phyloP scores from a whole-genome alignment of 2,888 invertebrate genomes.

The Girardia tigrina region DNA sequence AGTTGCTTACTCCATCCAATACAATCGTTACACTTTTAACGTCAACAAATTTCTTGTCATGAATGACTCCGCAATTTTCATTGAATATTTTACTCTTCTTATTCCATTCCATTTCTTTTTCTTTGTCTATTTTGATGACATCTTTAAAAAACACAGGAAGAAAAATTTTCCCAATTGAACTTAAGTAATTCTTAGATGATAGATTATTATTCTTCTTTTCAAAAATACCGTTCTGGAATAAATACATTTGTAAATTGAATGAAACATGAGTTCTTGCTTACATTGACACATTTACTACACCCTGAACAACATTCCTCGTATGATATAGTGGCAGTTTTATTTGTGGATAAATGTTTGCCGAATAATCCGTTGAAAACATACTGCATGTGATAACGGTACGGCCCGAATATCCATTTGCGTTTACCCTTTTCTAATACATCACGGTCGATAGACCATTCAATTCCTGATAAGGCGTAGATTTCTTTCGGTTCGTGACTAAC shows the following conservation, averaged over 20 bases:
- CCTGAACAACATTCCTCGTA: neutral
- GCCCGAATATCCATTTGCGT: neutral
- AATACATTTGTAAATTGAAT: neutral
- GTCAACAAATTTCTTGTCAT: neutral
- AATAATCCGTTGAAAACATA: neutral
- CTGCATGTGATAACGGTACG: neutral
- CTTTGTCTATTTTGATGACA: neutral
- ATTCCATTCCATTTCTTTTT: neutral
- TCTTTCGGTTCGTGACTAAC: neutral
- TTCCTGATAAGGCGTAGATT: slow-evolving; percentile 64
- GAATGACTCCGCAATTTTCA: neutral
- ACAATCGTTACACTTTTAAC: too few species aligned
- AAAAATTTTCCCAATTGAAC: neutral
- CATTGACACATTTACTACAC: neutral
- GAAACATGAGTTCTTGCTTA: neutral
- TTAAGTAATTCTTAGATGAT: neutral
- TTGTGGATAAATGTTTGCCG: neutral
- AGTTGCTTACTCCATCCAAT: too few species aligned
- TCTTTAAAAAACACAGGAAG: neutral
- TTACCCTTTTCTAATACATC: slow-evolving; percentile 53
- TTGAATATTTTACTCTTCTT: neutral
- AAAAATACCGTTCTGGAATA: neutral
- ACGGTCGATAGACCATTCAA: slow-evolving; percentile 73
- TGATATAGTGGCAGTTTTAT: neutral
- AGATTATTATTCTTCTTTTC: neutral